Percentiles rank a stretch among this genome's conserved stretches.
Conservation (phyloP, 2,888 invertebrate genomes). For the Hypolimnas misippus region DNA sequence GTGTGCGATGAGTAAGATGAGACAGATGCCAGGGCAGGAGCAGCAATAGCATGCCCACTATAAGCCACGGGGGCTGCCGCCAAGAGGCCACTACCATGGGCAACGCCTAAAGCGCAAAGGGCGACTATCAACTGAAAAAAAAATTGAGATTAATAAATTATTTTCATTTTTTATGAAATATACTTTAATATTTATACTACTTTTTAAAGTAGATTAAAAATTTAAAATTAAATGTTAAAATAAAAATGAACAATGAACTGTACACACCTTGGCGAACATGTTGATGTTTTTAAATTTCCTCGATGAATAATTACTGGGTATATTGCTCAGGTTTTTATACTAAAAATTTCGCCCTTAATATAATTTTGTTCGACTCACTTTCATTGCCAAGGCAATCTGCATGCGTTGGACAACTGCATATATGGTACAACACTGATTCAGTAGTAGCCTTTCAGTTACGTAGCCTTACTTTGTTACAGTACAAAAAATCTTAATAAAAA, state of each 20-base stretch:
- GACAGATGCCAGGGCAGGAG: conserved; percentile 61
- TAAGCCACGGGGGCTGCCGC: conserved; percentile 76
- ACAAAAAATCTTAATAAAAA: no score
- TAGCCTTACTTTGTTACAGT: conserved; percentile 13
- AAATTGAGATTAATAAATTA: not conserved
- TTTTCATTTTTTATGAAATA: not conserved
- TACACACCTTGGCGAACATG: conserved; percentile 81
- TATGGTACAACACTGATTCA: conserved; percentile 18
- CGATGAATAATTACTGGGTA: conserved; percentile 77
- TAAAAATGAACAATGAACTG: conserved; percentile 25
- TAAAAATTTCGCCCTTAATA: conserved; percentile 55
- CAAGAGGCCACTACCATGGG: conserved; percentile 81
- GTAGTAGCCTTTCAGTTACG: conserved; percentile 25
- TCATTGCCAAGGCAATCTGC: conserved; percentile 76
- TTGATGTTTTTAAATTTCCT: conserved; percentile 72
- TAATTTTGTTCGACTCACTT: conserved; percentile 64
- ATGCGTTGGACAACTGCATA: conserved; percentile 46
- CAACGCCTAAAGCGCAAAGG: conserved; percentile 84
- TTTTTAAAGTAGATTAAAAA: not conserved
- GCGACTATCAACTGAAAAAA: conserved; percentile 78
- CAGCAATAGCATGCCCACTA: conserved; percentile 64
- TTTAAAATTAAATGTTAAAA: not conserved
- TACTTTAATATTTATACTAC: not conserved
- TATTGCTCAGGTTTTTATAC: conserved; percentile 78
- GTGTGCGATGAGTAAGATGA: conserved; percentile 57